phyloP scores from a whole-genome alignment of 2,888 invertebrate species.

The Seira musarum region DNA sequence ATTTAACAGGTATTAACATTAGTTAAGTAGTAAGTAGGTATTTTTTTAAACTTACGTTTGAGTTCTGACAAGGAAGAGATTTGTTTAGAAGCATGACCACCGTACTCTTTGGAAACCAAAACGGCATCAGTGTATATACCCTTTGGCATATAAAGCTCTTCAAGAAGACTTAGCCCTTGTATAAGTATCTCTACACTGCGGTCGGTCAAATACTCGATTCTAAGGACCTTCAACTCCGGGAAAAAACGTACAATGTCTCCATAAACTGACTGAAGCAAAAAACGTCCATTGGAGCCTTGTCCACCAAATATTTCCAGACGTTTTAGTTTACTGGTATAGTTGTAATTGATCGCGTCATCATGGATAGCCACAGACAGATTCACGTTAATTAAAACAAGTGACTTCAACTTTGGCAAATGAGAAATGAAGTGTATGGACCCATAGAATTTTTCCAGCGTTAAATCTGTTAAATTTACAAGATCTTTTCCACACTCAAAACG shows the following conservation, averaged over 20 bases:
- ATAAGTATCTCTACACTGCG: slow-evolving; percentile 44
- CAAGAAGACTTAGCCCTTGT: slow-evolving; percentile 30
- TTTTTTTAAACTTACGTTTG: slow-evolving; percentile 27
- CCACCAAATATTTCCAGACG: slow-evolving; percentile 38
- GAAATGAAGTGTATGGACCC: slow-evolving; percentile 52
- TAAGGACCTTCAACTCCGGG: slow-evolving; percentile 45
- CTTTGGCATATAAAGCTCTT: slow-evolving; percentile 45
- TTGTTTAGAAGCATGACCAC: background rate
- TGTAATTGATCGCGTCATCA: slow-evolving; percentile 34
- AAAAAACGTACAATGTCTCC: slow-evolving; percentile 49
- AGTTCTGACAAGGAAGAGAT: slow-evolving; percentile 25
- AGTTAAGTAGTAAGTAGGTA: background rate
- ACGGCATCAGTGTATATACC: slow-evolving; percentile 45
- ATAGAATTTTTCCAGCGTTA: slow-evolving; percentile 46
- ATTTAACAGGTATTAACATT: background rate
- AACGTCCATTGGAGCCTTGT: slow-evolving; percentile 46
- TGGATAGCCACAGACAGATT: slow-evolving; percentile 55
- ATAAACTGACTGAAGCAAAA: slow-evolving; percentile 50
- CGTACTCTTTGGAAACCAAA: background rate
- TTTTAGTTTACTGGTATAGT: slow-evolving; percentile 28
- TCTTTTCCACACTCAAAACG: slow-evolving; percentile 51
- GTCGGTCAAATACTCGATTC: slow-evolving; percentile 55
- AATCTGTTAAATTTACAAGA: slow-evolving; percentile 42
- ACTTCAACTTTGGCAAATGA: slow-evolving; percentile 29
- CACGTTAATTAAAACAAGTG: slow-evolving; percentile 27